Conservation (phyloP, 2,797 vertebrate species). For the Liasis olivaceus region DNA sequence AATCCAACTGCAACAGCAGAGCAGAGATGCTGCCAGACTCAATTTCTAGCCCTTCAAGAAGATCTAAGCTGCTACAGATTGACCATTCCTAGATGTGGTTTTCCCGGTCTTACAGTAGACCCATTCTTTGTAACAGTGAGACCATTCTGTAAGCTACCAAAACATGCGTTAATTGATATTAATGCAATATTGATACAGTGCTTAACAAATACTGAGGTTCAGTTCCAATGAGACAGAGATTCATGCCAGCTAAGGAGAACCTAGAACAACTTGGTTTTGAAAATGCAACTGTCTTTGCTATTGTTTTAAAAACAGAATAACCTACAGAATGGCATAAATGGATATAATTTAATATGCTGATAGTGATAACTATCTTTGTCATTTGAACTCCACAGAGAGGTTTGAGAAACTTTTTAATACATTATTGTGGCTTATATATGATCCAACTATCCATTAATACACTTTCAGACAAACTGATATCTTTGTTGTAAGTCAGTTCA, state of each 20-base stretch:
- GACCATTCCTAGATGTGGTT: neutral
- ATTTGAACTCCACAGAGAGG: neutral
- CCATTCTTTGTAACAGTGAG: neutral
- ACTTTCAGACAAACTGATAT: neutral
- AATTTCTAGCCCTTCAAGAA: neutral
- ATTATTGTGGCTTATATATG: neutral
- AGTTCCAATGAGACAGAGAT: conserved; percentile 37
- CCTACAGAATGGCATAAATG: neutral
- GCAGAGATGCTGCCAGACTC: neutral
- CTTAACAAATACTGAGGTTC: conserved; percentile 26
- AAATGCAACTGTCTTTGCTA: neutral
- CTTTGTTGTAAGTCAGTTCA: neutral
- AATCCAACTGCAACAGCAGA: neutral
- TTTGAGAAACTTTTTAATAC: neutral
- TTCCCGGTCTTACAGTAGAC: neutral
- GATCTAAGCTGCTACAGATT: neutral
- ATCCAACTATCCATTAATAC: neutral
- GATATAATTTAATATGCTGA: neutral
- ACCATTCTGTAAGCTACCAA: neutral
- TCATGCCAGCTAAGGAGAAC: neutral
- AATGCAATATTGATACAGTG: neutral
- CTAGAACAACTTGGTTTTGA: neutral
- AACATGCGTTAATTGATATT: neutral
- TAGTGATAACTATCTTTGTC: neutral
- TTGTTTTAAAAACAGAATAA: neutral